Conservation (phyloP, 2,797 vertebrate genomes). For the Apogon talboti region DNA sequence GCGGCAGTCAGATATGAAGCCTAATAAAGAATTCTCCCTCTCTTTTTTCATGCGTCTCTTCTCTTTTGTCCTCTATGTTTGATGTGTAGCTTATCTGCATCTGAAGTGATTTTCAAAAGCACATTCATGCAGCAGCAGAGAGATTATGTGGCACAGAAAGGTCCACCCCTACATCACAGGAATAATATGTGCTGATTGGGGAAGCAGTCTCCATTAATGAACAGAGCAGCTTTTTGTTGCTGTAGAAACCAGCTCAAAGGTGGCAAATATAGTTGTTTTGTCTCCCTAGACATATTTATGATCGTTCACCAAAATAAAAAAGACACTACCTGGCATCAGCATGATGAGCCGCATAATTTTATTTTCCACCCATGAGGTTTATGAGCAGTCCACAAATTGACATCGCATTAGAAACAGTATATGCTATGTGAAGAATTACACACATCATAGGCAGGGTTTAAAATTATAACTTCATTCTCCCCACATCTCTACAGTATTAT, state of each 20-base stretch:
- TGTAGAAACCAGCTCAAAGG: conserved; percentile 8
- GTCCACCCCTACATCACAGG: conserved; percentile 23
- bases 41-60: conserved; percentile 34
- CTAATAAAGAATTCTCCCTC: conserved; percentile 34
- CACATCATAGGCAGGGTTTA: too few relatives aligned
- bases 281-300: background rate
- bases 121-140: background rate
- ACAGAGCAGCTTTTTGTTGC: background rate
- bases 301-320: background rate
- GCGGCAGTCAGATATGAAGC: conserved; percentile 39
- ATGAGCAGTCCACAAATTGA: background rate
- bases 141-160: conserved; percentile 20
- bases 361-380: background rate
- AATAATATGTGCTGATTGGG: conserved; percentile 26
- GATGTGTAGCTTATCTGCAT: conserved; percentile 28
- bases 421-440: background rate
- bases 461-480: too few relatives aligned
- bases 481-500: background rate
- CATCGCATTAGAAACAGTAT: too few relatives aligned
- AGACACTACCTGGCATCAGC: too few relatives aligned
- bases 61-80: conserved; percentile 23
- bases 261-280: background rate
- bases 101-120: conserved; percentile 47
- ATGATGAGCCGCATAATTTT: background rate
- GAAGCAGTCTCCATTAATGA: conserved; percentile 9